A percentile compares a stretch with the other conserved stretches of the same genome.
Conservation (phyloP, 2,113 vertebrate genomes). For the Pterophyllum scalare region DNA sequence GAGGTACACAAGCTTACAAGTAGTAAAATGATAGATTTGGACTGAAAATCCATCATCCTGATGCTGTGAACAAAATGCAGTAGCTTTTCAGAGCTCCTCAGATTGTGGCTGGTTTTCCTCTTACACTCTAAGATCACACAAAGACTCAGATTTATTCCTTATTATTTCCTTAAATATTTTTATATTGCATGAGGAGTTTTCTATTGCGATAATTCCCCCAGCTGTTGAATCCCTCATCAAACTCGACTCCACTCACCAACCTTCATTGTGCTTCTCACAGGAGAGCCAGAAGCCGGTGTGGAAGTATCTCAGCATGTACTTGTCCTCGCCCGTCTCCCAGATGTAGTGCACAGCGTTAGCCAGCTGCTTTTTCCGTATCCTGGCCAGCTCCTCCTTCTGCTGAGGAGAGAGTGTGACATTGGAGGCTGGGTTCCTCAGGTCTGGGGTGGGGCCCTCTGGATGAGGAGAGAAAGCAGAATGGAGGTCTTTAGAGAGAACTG, state of each 20-base stretch:
- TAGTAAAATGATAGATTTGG: neutral
- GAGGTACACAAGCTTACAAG: neutral
- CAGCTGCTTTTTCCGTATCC: conserved; percentile 66
- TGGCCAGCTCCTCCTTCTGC: conserved; percentile 74
- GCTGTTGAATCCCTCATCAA: rapidly evolving
- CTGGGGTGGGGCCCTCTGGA: conserved; percentile 74
- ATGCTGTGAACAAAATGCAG: neutral
- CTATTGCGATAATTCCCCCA: rapidly evolving
- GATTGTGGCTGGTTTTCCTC: neutral
- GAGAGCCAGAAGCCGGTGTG: conserved; percentile 88
- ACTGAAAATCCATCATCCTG: neutral
- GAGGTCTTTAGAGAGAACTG: neutral
- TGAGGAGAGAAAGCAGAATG: too few relatives aligned
- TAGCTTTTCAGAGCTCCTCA: neutral
- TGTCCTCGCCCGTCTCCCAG: conserved; percentile 89
- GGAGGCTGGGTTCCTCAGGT: conserved; percentile 50
- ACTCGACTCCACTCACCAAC: conserved; percentile 42
- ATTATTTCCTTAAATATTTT: rapidly evolving
- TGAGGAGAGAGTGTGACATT: conserved; percentile 71
- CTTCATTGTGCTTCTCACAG: conserved; percentile 85
- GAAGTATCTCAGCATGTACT: conserved; percentile 86
- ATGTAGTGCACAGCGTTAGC: conserved; percentile 85
- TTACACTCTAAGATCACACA: neutral
- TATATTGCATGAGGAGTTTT: neutral
- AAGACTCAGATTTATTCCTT: neutral